Evolutionary conservation across 2,797 vertebrate genomes (phyloP).

Genomic region (Dendrocincla fuliginosa): DNA sequence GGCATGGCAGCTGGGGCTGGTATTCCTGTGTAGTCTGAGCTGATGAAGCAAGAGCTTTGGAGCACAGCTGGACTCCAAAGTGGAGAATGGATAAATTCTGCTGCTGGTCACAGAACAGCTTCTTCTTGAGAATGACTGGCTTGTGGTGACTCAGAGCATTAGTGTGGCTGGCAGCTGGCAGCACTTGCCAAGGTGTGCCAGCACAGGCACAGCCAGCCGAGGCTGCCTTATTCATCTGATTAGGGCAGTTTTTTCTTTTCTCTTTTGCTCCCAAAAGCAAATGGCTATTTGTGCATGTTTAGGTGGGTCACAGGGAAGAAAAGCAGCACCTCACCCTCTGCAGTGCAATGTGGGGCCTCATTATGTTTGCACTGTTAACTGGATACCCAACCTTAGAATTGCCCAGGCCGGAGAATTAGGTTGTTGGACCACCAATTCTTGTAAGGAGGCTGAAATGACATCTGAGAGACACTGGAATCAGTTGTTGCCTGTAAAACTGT

Average conservation of each 20-base stretch:
- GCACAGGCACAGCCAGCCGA: background rate
- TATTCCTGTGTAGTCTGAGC: background rate
- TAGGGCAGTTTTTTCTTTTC: background rate
- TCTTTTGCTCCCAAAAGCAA: background rate
- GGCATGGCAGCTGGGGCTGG: fast-evolving
- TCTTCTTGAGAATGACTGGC: background rate
- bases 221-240: background rate
- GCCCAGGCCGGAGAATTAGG: background rate
- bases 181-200: background rate
- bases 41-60: background rate
- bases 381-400: background rate
- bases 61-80: background rate
- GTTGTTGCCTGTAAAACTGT: background rate
- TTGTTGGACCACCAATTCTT: background rate
- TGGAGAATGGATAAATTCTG: background rate
- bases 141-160: background rate
- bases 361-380: background rate
- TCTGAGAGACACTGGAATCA: background rate
- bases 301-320: background rate
- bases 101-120: background rate
- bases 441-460: background rate
- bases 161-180: background rate
- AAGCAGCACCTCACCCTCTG: fast-evolving
- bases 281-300: background rate
- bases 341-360: background rate